Evolutionary conservation across 2,797 vertebrate genomes (phyloP).

Genomic region (Brachyalestes nurse): DNA sequence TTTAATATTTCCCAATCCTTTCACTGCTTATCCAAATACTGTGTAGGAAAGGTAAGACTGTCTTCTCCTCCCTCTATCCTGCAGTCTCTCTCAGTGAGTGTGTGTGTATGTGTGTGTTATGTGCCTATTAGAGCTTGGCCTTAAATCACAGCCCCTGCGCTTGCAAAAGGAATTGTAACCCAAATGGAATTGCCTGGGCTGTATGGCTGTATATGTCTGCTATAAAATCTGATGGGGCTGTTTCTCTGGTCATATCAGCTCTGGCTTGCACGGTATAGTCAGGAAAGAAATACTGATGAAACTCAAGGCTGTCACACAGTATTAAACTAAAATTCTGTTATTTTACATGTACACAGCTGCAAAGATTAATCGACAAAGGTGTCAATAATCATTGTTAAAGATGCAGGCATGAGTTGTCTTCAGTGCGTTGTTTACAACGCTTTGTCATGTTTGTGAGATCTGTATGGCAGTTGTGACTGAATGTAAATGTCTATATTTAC

Average conservation of each 20-base stretch:
- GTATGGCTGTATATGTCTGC: constrained; percentile 39
- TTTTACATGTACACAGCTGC: too few relatives aligned
- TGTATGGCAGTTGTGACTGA: too few relatives aligned
- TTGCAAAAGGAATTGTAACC: constrained; percentile 59
- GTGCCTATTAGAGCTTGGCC: constrained; percentile 50
- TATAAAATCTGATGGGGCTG: constrained; percentile 58
- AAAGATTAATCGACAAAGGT: too few relatives aligned
- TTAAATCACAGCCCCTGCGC: constrained; percentile 60
- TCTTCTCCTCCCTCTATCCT: constrained; percentile 37
- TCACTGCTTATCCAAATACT: constrained; percentile 43
- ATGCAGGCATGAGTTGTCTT: too few relatives aligned
- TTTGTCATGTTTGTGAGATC: too few relatives aligned
- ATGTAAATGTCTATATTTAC: too few relatives aligned
- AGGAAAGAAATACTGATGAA: constrained; percentile 53
- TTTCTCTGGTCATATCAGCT: constrained; percentile 36
- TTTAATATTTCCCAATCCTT: neutral
- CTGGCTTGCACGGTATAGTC: constrained; percentile 46
- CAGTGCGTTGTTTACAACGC: too few relatives aligned
- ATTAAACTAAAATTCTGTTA: constrained; percentile 15
- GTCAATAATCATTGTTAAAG: too few relatives aligned
- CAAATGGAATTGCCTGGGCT: constrained; percentile 54
- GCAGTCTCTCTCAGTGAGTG: constrained; percentile 53
- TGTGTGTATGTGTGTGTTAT: neutral
- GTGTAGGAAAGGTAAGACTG: constrained; percentile 49
- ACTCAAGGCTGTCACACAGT: constrained; percentile 56